These are phyloP conservation scores for Eupithecia subumbrata DNA, from an alignment of 2,888 invertebrate genomes.

Conservation along the genomic window DNA sequence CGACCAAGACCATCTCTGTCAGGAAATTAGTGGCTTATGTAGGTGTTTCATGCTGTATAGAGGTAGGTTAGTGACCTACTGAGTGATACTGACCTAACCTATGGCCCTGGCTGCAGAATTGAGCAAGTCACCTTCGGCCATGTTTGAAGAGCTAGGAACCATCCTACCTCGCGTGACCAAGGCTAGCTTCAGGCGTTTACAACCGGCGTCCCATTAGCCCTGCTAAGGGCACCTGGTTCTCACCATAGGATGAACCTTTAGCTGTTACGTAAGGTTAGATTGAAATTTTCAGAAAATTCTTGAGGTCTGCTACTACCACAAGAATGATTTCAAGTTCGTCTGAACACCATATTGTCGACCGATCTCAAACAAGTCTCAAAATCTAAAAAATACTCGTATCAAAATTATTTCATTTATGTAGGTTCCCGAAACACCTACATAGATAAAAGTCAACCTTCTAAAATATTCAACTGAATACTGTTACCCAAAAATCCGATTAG, in stretches of 20 bases:
- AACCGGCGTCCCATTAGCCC: constrained; percentile 42
- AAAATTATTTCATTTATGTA: not conserved
- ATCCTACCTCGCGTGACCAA: constrained; percentile 48
- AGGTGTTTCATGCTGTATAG: too few species aligned
- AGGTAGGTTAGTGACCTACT: not conserved
- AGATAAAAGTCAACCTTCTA: not conserved
- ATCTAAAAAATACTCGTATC: not conserved
- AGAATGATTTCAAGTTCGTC: not conserved
- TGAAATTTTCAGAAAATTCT: not conserved
- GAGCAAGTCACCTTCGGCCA: not conserved
- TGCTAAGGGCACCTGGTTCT: constrained; percentile 32
- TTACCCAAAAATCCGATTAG: not conserved
- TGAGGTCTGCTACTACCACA: not conserved
- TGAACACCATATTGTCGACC: not conserved
- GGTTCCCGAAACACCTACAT: too few species aligned
- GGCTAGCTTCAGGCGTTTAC: constrained; percentile 48
- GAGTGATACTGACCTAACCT: not conserved
- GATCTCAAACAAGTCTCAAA: not conserved
- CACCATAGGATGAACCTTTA: constrained; percentile 19
- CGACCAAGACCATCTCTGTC: too few species aligned
- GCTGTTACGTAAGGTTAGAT: not conserved
- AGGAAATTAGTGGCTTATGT: too few species aligned
- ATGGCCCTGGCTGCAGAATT: not conserved
- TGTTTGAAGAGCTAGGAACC: constrained; percentile 12
- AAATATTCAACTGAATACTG: not conserved